phyloP scores from a whole-genome alignment of 92 coral and sea anemone genomes.

The Actinernus sp. region DNA sequence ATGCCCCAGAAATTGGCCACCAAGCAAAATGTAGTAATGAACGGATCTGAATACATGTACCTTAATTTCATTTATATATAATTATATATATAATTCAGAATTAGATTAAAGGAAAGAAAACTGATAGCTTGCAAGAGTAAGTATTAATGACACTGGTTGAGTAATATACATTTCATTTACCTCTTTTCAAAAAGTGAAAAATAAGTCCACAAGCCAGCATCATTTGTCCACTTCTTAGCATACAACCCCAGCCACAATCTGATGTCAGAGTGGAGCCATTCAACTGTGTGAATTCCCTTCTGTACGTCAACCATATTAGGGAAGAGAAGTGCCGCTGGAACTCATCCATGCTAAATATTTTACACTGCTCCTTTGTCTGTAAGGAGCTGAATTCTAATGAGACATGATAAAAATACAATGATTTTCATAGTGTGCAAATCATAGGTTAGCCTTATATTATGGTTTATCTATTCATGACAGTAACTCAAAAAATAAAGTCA shows the following conservation, averaged over 20 bases:
- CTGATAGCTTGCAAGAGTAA: no score
- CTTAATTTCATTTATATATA: no score
- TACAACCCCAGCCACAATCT: slow-evolving; percentile 99
- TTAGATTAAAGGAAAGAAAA: no score
- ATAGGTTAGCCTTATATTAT: not conserved
- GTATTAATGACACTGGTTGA: no score
- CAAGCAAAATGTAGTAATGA: no score
- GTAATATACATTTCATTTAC: slow-evolving; percentile 43
- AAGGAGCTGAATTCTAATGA: slow-evolving; percentile 59
- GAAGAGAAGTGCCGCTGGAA: slow-evolving; percentile 91
- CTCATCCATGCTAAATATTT: slow-evolving; percentile 85
- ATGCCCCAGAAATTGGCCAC: no score
- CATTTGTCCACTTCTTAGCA: slow-evolving; percentile 99
- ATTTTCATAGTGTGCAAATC: not conserved
- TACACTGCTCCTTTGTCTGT: slow-evolving; percentile 57
- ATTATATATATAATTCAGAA: no score
- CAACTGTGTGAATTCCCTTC: slow-evolving; percentile 91
- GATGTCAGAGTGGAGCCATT: slow-evolving; percentile 87
- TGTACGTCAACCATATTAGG: slow-evolving; percentile 94
- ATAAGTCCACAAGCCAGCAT: slow-evolving; percentile 95
- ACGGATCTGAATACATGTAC: no score
- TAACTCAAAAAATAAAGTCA: no score
- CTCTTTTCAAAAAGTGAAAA: slow-evolving; percentile 89
- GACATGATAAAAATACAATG: not conserved
- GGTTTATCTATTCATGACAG: no score